Base-by-base conservation (phyloP, 2,113 vertebrate genomes). In the Zootoca vivipara region DNA sequence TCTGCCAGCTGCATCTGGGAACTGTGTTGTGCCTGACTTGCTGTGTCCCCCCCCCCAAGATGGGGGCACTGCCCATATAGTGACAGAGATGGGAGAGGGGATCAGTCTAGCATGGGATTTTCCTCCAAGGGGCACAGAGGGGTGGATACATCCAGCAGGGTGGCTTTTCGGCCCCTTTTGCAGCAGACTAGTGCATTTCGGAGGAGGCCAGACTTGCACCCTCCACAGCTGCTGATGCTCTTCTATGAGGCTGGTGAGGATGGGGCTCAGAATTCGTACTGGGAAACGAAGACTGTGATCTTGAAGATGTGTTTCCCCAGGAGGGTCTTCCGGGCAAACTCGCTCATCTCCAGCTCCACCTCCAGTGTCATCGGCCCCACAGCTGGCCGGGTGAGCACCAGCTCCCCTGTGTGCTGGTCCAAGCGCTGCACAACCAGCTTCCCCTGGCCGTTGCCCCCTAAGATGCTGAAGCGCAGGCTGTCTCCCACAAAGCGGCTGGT, bases 281-380 rank as follows among this genome's bases (percentile, higher is more conserved):
- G 96, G 16, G 98, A 98, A 83, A 98, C 97, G 84, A 98, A 98
- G 83, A 94, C 91, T 0, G 96, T 98, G 84, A 98, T 94, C 91
- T 96, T 98, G 94, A 98, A 98, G 93, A 98, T 94, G 89, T 98
- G 98, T 88, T 96, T 97, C 24, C 97, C 98, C 82, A 98, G 92
- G 74, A 97, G 93, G 15, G 94, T 92, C 75, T 96, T 95, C 82
- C 38, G 95, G 89, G 98, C 97, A 93, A 98, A 96, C 90, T 98
- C 97, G 0, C 93, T 98, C 98, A 98, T 98, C 95, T 98, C 98
- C 94, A 98, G 95, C 72, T 98, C 97, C 7, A 97, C 97, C 92
- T 98, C 97, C 92, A 99, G 91, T 0, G 93, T 95, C 64, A 92
- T 92, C 2, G 98, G 97, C 28, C 98, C 98, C 0, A 78, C 94